Base-by-base conservation (phyloP, 2,888 invertebrate genomes). In the Campopleginae sp. region DNA sequence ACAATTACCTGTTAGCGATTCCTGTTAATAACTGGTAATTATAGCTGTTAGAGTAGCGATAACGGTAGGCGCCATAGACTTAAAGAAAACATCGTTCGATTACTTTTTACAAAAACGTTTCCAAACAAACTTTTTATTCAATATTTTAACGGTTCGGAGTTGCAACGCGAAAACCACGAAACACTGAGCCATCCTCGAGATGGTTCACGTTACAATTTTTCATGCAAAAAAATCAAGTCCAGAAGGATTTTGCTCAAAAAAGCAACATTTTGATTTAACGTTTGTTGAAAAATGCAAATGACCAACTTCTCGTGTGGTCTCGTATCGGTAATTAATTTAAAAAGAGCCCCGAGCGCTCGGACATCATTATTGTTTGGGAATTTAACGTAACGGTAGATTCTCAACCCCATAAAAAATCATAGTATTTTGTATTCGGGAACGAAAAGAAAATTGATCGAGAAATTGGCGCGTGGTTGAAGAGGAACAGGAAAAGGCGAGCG, bases 21-120 rank as follows among this genome's bases (percentile, higher is more conserved):
- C 68, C 44, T 68, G 68, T 68, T 68, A 46, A 68, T 68, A 68
- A 27, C 46, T 68, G 68, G 23, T 44, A 46, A 68, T 46, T 68
- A 68, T 68, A 46, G 17, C 68, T 68, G 46, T 46, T 68, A 68
- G 68, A 68, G 10, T 71, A 75, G 61, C 48, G 51, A 88, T 86
- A 86, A 80, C 81, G 76, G 87, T 84, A 88, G 87, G 88, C 88
- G 86, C 86, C 84, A 88, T 89, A 89, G 88, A 70, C 75, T 71
- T 90, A 90, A 87, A 71, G 5, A 10, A 27, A 48, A 65, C 31
- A 68, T 27, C 58, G 14, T 58, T 58, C 1, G 27, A 27, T 14
- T 3, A 27, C 14, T 14, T 58, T 58, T 58, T 27, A 27, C 58
- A 58, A 12, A 58, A 1, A 27, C 14, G 58, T 27, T 58, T 23